Evolutionary conservation across 2,888 invertebrate species (phyloP), one percentile per base, ranked within the genome.

Genomic region (Hydrotaea cyrtoneurina): DNA sequence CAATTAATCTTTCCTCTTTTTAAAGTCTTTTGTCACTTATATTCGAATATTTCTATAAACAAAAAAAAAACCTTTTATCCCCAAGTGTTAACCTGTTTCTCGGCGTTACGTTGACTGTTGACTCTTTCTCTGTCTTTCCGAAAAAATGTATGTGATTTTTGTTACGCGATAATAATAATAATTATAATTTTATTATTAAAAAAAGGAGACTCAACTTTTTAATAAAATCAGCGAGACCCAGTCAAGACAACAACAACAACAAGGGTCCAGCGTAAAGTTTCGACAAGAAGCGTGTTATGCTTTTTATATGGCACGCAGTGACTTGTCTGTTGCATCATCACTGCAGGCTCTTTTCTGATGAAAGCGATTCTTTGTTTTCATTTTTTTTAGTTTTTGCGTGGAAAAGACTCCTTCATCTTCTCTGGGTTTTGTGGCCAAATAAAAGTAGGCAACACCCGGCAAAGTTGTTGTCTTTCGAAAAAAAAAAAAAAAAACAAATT

Each of bases 151-250:
- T 43, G 75, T 62, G 75, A 62, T 39, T 62, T 83, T 59, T 78
- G 83, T 83, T 80, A 85, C 84, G 84, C 84, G 84, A 85, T 85
- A 85, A 85, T 85, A 85, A 85, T 81, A 85, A 85, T 85, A 82
- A 85, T 85, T 85, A 85, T 79, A 79, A 77, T 76, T 82, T 85
- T 84, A 43, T 43, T 69, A 46, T 43, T 69, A 46, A 46, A 69
- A 69, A 69, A 69, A 43, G 46, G 46, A 46, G 23, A 69, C 46
- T 69, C 43, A 46, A 46, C 43, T 69, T 39, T 59, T 59, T 59
- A 66, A 43, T 64, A 66, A 62, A 69, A 46, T 46, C 39, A 66
- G 43, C 0, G 31, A 4, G 31, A 4, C 31, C 3, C 2, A 7
- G 11, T 21, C 17, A 43, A 69, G 11, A 3, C 19, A 72, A 26